Percentiles rank a stretch among this genome's conserved stretches.
Conservation (phyloP, 37 sponge, comb jelly and placozoan species). For the Halichondria panicea region DNA sequence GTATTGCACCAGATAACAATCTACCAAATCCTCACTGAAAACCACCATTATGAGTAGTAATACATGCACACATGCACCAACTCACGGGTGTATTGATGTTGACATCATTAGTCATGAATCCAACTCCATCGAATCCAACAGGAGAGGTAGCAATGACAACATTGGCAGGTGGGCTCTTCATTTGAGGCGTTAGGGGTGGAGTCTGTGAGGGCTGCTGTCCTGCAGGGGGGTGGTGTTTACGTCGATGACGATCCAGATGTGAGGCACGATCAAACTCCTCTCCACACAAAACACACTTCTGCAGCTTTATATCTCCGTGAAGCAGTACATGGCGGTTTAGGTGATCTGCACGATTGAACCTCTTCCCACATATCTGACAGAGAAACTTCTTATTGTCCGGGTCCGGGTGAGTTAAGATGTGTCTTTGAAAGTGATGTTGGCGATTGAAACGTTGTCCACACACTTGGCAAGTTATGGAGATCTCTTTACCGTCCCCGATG, state of each 20-base stretch:
- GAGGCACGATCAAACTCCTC: slow-evolving; percentile 80
- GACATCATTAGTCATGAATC: not conserved
- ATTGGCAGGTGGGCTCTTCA: slow-evolving; percentile 13
- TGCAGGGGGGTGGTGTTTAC: slow-evolving; percentile 58
- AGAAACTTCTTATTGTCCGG: slow-evolving; percentile 74
- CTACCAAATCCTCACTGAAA: too few species aligned
- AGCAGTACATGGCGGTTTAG: slow-evolving; percentile 70
- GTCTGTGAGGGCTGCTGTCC: slow-evolving; percentile 48
- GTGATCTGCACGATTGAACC: slow-evolving; percentile 77
- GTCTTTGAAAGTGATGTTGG: slow-evolving; percentile 66
- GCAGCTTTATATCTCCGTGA: slow-evolving; percentile 41
- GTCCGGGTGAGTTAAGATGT: slow-evolving; percentile 74
- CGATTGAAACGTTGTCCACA: slow-evolving; percentile 52
- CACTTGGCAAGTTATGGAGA: slow-evolving; percentile 49
- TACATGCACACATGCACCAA: too few species aligned
- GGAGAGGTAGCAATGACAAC: not conserved
- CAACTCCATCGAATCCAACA: not conserved
- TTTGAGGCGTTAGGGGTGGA: slow-evolving; percentile 43
- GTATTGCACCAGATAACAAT: too few species aligned
- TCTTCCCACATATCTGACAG: slow-evolving; percentile 81
- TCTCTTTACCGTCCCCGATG: slow-evolving; percentile 27
- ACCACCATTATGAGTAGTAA: too few species aligned
- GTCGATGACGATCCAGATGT: slow-evolving; percentile 70
- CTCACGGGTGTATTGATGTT: not conserved
- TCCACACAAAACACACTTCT: slow-evolving; percentile 69